These are phyloP conservation scores for Menidia beryllina DNA, from an alignment of 2,113 vertebrate species.

Conservation along the genomic window DNA sequence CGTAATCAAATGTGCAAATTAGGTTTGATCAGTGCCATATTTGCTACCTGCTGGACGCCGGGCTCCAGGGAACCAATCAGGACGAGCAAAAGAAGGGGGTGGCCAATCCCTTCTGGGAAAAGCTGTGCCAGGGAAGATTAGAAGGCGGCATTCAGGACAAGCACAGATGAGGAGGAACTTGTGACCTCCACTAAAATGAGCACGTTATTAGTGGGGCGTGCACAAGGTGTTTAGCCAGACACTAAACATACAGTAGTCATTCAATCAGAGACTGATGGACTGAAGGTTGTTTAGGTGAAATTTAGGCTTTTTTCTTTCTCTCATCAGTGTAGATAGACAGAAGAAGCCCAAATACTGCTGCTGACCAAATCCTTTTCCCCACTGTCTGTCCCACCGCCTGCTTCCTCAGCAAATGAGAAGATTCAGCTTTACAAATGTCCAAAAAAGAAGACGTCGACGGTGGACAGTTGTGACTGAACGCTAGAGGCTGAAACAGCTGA, in stretches of 20 bases:
- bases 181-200: conserved; percentile 61
- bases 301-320: conserved; percentile 1
- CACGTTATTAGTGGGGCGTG: conserved; percentile 45
- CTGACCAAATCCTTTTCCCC: conserved; percentile 17
- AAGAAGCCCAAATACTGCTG: not conserved
- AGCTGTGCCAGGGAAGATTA: conserved; percentile 76
- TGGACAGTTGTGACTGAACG: conserved; percentile 13
- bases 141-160: conserved; percentile 64
- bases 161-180: conserved; percentile 41
- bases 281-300: conserved; percentile 15
- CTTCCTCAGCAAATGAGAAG: not conserved
- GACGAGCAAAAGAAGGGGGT: conserved; percentile 67
- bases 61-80: conserved; percentile 79
- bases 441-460: conserved; percentile 2
- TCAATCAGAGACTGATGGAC: conserved; percentile 21
- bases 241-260: conserved; percentile 43
- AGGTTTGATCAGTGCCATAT: conserved; percentile 4
- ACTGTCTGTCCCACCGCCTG: not conserved
- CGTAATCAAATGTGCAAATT: not conserved
- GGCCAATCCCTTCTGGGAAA: conserved; percentile 82
- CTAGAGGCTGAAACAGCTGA: conserved; percentile 39
- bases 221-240: conserved; percentile 64
- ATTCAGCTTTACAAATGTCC: not conserved
- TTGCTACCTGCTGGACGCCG: conserved; percentile 82
- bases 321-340: conserved; percentile 13